These are phyloP conservation scores for Hippocampus abdominalis DNA, from an alignment of 2,113 vertebrate genomes.

Conservation along the genomic window DNA sequence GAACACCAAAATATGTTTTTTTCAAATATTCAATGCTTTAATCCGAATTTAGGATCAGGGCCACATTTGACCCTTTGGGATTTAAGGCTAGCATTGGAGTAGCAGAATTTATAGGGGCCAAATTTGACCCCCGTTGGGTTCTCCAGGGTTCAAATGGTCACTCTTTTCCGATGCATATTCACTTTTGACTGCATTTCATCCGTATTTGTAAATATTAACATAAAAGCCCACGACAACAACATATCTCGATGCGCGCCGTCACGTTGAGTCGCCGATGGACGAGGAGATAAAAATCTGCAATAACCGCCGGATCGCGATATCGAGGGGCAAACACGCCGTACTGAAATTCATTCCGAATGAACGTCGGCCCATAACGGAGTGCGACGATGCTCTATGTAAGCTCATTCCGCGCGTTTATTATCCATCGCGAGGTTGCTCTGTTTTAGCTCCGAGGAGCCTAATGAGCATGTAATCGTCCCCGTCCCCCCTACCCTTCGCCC, in stretches of 20 bases:
- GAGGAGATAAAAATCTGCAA: neutral
- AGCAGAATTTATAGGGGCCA: no score
- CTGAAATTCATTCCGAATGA: constrained; percentile 9
- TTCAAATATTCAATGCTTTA: no score
- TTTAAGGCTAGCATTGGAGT: no score
- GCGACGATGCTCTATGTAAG: constrained; percentile 2
- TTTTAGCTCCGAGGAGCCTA: constrained; percentile 27
- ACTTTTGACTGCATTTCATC: neutral
- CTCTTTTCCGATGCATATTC: neutral
- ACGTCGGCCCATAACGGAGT: constrained; percentile 11
- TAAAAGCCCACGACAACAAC: neutral
- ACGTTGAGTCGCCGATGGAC: no score
- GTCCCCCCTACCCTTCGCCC: constrained; percentile 5
- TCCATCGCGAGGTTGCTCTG: constrained; percentile 10
- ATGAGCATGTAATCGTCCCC: constrained; percentile 46
- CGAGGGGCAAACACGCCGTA: neutral
- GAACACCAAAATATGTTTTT: no score
- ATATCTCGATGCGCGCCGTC: neutral
- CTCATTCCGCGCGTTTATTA: constrained; percentile 2
- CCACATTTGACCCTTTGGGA: no score
- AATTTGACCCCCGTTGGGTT: no score
- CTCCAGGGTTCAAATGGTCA: neutral
- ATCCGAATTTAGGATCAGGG: no score
- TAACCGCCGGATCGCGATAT: neutral
- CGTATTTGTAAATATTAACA: neutral